A percentile compares a stretch with the other conserved stretches of the same genome.
Conservation (phyloP, 2,888 invertebrate genomes). For the Pomacea canaliculata region DNA sequence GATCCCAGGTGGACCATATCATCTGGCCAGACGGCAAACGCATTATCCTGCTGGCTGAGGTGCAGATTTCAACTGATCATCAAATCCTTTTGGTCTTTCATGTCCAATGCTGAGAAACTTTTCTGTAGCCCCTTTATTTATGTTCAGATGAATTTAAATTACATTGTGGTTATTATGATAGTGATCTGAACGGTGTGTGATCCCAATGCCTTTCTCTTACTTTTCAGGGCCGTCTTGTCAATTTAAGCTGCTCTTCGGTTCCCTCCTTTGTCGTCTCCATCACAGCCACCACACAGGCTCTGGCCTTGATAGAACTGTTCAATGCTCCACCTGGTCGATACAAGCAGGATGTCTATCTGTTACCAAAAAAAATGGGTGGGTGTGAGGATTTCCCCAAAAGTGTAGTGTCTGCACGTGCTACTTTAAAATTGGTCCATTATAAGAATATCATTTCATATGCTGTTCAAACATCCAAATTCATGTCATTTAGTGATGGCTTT, state of each 20-base stretch:
- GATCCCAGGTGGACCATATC: conserved; percentile 98
- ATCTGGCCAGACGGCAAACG: conserved; percentile 98
- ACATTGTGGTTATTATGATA: not conserved
- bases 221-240: conserved; percentile 86
- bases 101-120: too few relatives aligned
- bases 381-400: conserved; percentile 22
- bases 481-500: too few relatives aligned
- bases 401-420: not conserved
- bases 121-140: too few relatives aligned
- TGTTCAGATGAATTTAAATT: not conserved
- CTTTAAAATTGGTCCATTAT: too few relatives aligned
- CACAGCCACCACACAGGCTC: conserved; percentile 93
- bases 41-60: conserved; percentile 90
- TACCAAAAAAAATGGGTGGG: conserved; percentile 98
- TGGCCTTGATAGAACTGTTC: conserved; percentile 95
- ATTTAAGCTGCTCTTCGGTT: conserved; percentile 94
- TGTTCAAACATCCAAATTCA: too few relatives aligned
- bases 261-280: conserved; percentile 98
- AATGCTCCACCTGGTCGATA: conserved; percentile 95
- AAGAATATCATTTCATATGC: too few relatives aligned
- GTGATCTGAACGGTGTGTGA: too few relatives aligned
- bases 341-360: conserved; percentile 95
- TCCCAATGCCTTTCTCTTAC: not conserved
- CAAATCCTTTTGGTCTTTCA: too few relatives aligned
- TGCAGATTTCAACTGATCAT: not conserved